phyloP scores from a whole-genome alignment of 2,113 vertebrate species.

The Chionis minor region DNA sequence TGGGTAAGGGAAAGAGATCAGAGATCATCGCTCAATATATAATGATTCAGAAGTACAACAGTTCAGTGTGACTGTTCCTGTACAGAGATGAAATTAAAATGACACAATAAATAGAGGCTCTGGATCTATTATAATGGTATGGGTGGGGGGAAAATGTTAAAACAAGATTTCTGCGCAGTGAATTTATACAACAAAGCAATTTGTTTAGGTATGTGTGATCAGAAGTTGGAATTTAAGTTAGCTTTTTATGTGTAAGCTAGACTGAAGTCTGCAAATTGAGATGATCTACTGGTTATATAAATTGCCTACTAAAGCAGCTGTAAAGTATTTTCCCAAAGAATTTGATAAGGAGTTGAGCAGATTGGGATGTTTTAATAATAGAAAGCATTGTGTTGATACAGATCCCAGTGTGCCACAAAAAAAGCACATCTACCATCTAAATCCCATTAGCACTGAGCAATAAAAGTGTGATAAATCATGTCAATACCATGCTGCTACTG shows the following conservation, averaged over 20 bases:
- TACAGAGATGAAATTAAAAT: neutral
- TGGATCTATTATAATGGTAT: neutral
- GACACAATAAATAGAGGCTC: neutral
- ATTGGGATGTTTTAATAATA: neutral
- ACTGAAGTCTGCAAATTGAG: neutral
- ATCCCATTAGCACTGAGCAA: slow-evolving; percentile 8
- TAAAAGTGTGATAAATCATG: slow-evolving; percentile 10
- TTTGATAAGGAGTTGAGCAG: neutral
- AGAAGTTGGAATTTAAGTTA: neutral
- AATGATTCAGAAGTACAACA: neutral
- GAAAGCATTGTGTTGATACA: neutral
- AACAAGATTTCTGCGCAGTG: neutral
- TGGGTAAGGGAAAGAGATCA: neutral
- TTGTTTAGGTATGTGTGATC: neutral
- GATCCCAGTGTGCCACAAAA: neutral
- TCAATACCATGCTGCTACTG: neutral
- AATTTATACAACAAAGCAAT: neutral
- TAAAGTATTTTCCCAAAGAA: slow-evolving; percentile 12
- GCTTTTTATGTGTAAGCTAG: neutral
- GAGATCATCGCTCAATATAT: neutral
- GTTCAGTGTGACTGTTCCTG: neutral
- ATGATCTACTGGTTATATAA: neutral
- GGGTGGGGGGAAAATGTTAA: neutral
- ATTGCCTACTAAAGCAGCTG: neutral
- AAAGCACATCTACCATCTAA: neutral